Evolutionary conservation across 2,888 invertebrate species (phyloP).

Genomic region (Caenorhabditis doughertyi): DNA sequence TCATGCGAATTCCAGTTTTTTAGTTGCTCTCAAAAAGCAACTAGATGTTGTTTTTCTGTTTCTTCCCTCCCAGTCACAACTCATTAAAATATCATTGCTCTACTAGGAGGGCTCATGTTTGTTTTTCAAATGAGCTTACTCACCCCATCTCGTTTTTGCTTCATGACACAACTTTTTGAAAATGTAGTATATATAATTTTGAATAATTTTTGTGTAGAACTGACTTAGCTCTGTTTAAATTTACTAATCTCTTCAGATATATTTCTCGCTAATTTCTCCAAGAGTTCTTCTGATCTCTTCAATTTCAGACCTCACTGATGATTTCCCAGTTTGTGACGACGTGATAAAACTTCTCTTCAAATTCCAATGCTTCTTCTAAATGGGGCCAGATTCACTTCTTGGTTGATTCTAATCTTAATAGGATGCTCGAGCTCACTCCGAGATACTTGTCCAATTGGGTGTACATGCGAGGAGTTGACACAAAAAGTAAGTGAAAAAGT

Average conservation of each 20-base stretch:
- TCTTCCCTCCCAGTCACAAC: too few relatives aligned
- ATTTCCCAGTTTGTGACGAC: slow-evolving; percentile 23
- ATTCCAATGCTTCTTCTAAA: slow-evolving; percentile 36
- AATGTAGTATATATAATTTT: too few relatives aligned
- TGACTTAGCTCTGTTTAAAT: too few relatives aligned
- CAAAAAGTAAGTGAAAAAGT: slow-evolving; percentile 28
- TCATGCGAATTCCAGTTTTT: too few relatives aligned
- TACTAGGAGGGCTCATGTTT: too few relatives aligned
- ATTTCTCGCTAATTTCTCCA: too few relatives aligned
- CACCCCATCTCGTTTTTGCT: too few relatives aligned
- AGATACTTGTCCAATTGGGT: slow-evolving; percentile 62
- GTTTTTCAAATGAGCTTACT: neutral
- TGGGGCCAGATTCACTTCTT: neutral
- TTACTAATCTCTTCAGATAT: too few relatives aligned
- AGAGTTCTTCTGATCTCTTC: neutral
- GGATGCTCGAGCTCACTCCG: neutral
- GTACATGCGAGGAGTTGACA: slow-evolving; percentile 48
- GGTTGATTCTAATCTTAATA: neutral
- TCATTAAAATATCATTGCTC: neutral
- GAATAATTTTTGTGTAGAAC: too few relatives aligned
- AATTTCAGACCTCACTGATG: slow-evolving; percentile 3
- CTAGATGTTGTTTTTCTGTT: too few relatives aligned
- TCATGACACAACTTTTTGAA: too few relatives aligned
- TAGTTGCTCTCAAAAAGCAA: too few relatives aligned
- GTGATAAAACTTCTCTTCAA: slow-evolving; percentile 7